Base-by-base conservation (phyloP, 2,113 vertebrate species). In the Brienomyrus longianalis region DNA sequence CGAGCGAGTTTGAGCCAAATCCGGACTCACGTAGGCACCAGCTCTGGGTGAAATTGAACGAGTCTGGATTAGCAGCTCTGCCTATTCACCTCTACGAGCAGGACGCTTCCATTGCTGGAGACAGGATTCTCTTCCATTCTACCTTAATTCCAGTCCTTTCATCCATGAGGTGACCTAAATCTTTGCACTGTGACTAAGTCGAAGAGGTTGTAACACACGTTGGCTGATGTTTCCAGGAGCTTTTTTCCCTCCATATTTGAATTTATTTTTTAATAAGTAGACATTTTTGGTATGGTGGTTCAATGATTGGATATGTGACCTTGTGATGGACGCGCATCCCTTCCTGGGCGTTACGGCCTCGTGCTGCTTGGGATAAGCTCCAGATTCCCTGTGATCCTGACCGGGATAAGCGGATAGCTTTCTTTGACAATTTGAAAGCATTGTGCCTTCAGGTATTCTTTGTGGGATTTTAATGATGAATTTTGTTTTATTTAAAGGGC, bases 51-150 rank as follows among this genome's bases (percentile, higher is more conserved):
- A 39, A 19, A n/a, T 39, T 19, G 2, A 5, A 43, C 35, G 17
- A 43, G 84, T 92, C 86, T 89, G 92, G 92, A 94, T 93, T 94
- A 93, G 90, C 89, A 91, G 54, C 91, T 90, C 88, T 17, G 15
- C 15, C 88, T 31, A 35, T 27, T 31, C 85, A 31, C 51, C 31
- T 8, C 50, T 86, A 83, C 90, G 91, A 91, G 86, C 27, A 88
- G 47, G 48, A 88, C 66, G 93, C 91, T 92, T 92, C 89, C 50
- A 50, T 94, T 93, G 90, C 93, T 95, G 87, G 92, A 94, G 93
- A 94, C 91, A 51, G 52, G 50, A 59, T 48, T 43, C 43, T 56
- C 52, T 54, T 50, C 21, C 88, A 15, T 17, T 74, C 21, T 89
- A 54, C 89, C 74, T 70, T 91, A 70, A 91, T 89, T 92, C 90